Evolutionary conservation across 37 sponge, comb jelly and placozoan species (phyloP).

Genomic region (Crambe crambe): DNA sequence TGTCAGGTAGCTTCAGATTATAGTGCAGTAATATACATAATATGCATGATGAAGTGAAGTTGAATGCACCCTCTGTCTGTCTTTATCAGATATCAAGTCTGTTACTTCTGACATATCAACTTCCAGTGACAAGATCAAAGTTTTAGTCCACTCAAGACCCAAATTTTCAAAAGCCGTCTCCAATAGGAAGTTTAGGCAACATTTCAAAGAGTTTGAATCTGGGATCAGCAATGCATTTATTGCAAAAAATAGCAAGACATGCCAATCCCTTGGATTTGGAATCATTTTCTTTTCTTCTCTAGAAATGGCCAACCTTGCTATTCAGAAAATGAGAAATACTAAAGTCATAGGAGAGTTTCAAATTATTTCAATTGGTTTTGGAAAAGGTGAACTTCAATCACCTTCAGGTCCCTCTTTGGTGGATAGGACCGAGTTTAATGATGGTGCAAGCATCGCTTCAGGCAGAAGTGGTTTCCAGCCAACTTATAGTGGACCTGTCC

Average conservation of each 20-base stretch:
- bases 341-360: not conserved
- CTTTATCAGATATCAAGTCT: slow-evolving; percentile 4
- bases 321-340: not conserved
- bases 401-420: not conserved
- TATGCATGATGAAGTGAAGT: too few species aligned
- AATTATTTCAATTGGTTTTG: not conserved
- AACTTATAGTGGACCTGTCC: not conserved
- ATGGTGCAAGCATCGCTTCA: not conserved
- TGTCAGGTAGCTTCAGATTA: too few species aligned
- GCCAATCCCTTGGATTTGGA: slow-evolving; percentile 35
- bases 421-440: not conserved
- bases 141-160: slow-evolving; percentile 1
- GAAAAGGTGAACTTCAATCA: not conserved
- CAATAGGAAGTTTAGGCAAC: not conserved
- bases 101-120: not conserved
- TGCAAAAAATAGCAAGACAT: slow-evolving; percentile 1
- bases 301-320: slow-evolving; percentile 28
- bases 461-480: not conserved
- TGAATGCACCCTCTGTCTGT: too few species aligned
- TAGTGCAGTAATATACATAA: too few species aligned
- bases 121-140: not conserved
- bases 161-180: slow-evolving; percentile 2
- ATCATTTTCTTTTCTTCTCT: slow-evolving; percentile 19
- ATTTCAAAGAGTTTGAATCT: slow-evolving; percentile 15
- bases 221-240: slow-evolving; percentile 15